These are phyloP conservation scores for Crocallis elinguaria DNA, from an alignment of 2,888 invertebrate species.

Conservation along the genomic window DNA sequence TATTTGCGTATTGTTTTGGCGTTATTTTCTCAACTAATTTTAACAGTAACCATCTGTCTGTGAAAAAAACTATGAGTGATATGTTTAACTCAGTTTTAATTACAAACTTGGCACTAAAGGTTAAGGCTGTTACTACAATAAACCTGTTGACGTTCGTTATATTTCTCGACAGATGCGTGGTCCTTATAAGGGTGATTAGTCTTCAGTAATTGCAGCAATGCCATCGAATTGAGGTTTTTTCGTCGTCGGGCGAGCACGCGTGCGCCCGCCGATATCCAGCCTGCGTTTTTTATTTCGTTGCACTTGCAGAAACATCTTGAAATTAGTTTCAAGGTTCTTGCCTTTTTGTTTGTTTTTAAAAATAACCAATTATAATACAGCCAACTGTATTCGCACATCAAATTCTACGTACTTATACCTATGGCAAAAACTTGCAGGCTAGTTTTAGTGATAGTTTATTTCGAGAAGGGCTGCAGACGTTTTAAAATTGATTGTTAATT, in stretches of 20 bases:
- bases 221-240: constrained; percentile 45
- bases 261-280: constrained; percentile 26
- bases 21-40: constrained; percentile 1
- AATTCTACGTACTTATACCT: constrained; percentile 16
- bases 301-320: constrained; percentile 45
- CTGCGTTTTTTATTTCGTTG: constrained; percentile 38
- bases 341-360: constrained; percentile 32
- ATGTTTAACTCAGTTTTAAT: constrained; percentile 17
- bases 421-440: constrained; percentile 9
- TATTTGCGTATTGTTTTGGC: background rate
- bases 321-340: constrained; percentile 37
- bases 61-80: constrained; percentile 3
- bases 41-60: constrained; percentile 1
- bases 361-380: constrained; percentile 22
- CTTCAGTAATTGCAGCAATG: constrained; percentile 34
- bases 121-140: constrained; percentile 31
- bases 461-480: background rate
- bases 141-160: constrained; percentile 33
- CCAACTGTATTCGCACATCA: constrained; percentile 26
- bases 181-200: constrained; percentile 31
- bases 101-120: constrained; percentile 19
- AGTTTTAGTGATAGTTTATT: constrained; percentile 5
- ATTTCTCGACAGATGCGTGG: constrained; percentile 34
- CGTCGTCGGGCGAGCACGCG: constrained; percentile 45
- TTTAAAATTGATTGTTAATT: background rate